phyloP scores from a whole-genome alignment of 2,888 invertebrate species.

The Ommatoiulus sabulosus region DNA sequence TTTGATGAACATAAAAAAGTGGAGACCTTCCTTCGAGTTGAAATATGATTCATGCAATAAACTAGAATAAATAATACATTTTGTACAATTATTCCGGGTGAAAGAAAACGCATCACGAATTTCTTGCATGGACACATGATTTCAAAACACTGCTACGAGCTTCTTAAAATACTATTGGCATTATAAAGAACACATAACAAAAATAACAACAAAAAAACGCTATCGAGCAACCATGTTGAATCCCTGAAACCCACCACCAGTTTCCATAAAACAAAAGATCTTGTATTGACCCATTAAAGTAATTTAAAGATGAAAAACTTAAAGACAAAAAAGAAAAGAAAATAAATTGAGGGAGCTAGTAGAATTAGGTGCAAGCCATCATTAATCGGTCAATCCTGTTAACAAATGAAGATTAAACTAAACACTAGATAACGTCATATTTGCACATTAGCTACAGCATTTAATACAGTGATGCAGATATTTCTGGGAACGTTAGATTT shows the following conservation, averaged over 20 bases:
- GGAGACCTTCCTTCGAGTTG: constrained; percentile 15
- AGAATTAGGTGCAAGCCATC: background rate
- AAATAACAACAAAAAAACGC: constrained; percentile 23
- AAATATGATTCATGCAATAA: constrained; percentile 38
- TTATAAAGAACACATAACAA: constrained; percentile 43
- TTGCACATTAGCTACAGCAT: background rate
- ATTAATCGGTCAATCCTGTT: background rate
- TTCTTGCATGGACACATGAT: constrained; percentile 16
- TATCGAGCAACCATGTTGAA: constrained; percentile 20
- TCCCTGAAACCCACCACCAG: constrained; percentile 43
- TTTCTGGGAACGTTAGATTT: too few relatives aligned
- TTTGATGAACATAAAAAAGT: constrained; percentile 37
- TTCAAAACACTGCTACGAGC: constrained; percentile 35
- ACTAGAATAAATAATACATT: constrained; percentile 36
- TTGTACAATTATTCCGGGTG: constrained; percentile 15
- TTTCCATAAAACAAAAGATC: constrained; percentile 39
- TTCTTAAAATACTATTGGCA: constrained; percentile 43
- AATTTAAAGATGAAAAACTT: background rate
- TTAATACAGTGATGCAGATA: background rate
- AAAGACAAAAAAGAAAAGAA: background rate
- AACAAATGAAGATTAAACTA: background rate
- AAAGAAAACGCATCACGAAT: background rate
- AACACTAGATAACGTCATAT: background rate
- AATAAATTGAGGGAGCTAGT: background rate
- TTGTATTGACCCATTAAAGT: constrained; percentile 12